Conservation (phyloP, 1,140 invertebrate species). For the Piezodorus guildinii region DNA sequence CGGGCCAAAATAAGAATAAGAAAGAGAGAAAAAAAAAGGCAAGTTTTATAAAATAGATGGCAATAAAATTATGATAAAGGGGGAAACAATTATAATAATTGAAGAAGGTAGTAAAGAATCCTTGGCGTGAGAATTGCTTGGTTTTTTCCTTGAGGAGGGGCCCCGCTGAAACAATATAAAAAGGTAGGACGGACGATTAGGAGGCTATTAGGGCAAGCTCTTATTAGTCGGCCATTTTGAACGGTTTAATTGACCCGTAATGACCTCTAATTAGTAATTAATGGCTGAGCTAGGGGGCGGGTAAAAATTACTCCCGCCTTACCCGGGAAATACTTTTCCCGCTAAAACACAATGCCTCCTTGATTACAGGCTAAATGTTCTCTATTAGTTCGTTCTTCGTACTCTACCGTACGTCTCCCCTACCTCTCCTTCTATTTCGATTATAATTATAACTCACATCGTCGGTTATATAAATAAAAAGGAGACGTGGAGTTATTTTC, state of each 20-base stretch:
- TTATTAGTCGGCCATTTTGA: constrained; percentile 15
- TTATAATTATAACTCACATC: no score
- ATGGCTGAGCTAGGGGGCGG: constrained; percentile 9
- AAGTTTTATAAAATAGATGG: background rate
- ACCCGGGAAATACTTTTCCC: constrained; percentile 1
- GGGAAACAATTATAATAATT: constrained; percentile 14
- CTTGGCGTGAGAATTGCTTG: constrained; percentile 13
- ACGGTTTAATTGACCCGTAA: constrained; percentile 16
- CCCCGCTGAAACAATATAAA: constrained; percentile 8
- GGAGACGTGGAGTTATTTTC: no score
- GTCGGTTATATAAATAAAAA: no score
- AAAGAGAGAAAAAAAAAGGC: background rate
- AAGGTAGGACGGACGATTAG: constrained; percentile 7
- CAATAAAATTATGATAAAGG: constrained; percentile 14
- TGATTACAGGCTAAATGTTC: constrained; percentile 11
- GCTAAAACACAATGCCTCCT: constrained; percentile 12
- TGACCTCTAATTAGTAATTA: constrained; percentile 16
- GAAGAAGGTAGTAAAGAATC: constrained; percentile 12
- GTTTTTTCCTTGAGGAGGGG: constrained; percentile 3
- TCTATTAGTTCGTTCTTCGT: background rate
- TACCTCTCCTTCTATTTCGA: no score
- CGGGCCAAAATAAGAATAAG: background rate
- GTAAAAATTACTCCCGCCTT: constrained; percentile 8
- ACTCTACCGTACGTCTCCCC: no score
- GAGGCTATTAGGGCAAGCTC: constrained; percentile 10